phyloP scores from a whole-genome alignment of 2,113 vertebrate genomes.

The Stigmatopora argus region DNA sequence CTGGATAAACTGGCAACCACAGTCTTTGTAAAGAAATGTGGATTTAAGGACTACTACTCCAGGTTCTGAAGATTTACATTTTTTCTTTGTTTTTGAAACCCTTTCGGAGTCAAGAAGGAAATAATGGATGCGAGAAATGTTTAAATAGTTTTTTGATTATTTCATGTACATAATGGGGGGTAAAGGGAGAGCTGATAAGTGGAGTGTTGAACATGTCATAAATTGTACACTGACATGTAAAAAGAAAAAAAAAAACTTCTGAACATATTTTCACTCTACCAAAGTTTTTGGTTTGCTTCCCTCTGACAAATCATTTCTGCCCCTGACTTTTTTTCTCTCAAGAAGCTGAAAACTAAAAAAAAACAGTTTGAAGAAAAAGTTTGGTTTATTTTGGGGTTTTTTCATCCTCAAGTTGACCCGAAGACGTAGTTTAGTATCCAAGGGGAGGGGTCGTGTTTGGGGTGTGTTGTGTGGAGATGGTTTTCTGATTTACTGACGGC shows the following conservation, averaged over 20 bases:
- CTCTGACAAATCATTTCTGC: conserved; percentile 52
- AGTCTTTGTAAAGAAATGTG: conserved; percentile 45
- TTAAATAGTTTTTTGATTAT: conserved; percentile 90
- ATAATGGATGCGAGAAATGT: conserved; percentile 77
- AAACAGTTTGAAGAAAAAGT: conserved; percentile 43
- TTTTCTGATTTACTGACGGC: conserved; percentile 44
- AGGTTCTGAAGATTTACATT: conserved; percentile 48
- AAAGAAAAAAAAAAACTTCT: conserved; percentile 42
- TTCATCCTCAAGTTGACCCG: conserved; percentile 51
- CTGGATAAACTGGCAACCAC: conserved; percentile 67
- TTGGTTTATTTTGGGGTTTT: conserved; percentile 50
- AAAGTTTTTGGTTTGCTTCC: conserved; percentile 63
- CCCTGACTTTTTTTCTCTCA: conserved; percentile 48
- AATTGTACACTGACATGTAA: conserved; percentile 55
- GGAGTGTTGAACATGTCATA: conserved; percentile 66
- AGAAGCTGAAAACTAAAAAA: conserved; percentile 57
- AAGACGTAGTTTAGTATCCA: conserved; percentile 50
- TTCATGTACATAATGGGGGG: conserved; percentile 92
- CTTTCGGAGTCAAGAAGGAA: conserved; percentile 38
- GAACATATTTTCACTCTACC: conserved; percentile 59
- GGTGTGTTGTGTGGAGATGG: conserved; percentile 43
- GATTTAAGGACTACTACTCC: conserved; percentile 62
- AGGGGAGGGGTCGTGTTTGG: conserved; percentile 33
- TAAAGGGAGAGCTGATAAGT: conserved; percentile 74
- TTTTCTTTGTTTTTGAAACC: conserved; percentile 29